Conservation (phyloP, 2,888 invertebrate genomes). For the Lampropteryx suffumata region DNA sequence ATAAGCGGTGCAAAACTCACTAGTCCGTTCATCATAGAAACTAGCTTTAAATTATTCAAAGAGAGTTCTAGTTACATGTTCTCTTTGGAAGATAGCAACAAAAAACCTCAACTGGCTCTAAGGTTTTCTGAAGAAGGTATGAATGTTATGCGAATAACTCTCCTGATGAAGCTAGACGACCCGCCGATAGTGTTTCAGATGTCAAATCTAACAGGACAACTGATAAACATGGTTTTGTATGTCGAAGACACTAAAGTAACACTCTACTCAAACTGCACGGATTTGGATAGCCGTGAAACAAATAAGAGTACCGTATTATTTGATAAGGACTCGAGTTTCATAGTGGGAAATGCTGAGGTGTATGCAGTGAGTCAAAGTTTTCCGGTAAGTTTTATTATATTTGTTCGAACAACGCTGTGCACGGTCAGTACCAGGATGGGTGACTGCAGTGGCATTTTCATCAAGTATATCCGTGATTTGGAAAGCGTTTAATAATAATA, state of each 20-base stretch:
- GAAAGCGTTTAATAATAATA: too few relatives aligned
- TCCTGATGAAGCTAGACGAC: constrained; percentile 6
- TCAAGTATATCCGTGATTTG: too few relatives aligned
- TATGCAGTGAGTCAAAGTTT: constrained; percentile 11
- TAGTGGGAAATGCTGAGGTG: constrained; percentile 25
- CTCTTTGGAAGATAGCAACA: constrained; percentile 43
- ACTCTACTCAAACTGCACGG: constrained; percentile 38
- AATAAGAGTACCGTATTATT: constrained; percentile 13
- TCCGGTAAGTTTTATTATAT: constrained; percentile 19
- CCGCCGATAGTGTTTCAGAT: neutral
- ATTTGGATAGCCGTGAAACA: neutral
- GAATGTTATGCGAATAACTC: constrained; percentile 3
- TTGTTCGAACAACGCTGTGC: neutral
- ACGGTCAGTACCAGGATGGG: too few relatives aligned
- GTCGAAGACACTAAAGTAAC: constrained; percentile 34
- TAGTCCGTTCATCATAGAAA: constrained; percentile 52
- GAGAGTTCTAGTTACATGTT: constrained; percentile 49
- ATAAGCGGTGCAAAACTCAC: constrained; percentile 34
- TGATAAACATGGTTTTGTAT: constrained; percentile 39
- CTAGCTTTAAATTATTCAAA: constrained; percentile 45
- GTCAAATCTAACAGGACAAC: constrained; percentile 22
- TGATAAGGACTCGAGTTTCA: constrained; percentile 15
- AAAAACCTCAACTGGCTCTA: constrained; percentile 39
- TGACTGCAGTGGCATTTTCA: too few relatives aligned
- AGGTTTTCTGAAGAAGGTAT: constrained; percentile 36